These are phyloP conservation scores for Paedocypris micromegethes DNA, from an alignment of 2,797 vertebrate species.

Conservation along the genomic window DNA sequence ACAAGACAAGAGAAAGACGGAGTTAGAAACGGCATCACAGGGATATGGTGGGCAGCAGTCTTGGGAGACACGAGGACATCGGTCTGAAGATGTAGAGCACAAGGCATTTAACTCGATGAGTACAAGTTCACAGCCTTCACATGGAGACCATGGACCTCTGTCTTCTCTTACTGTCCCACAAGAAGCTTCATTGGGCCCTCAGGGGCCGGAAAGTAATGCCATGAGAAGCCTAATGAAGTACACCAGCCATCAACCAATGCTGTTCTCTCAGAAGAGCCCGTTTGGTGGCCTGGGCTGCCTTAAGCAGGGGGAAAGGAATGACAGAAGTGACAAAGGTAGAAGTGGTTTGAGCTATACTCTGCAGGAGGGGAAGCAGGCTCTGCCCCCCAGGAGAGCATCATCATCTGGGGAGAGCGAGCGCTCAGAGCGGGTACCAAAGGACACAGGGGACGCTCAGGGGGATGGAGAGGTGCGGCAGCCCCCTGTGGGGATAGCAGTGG, in stretches of 20 bases:
- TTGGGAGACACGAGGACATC: slow-evolving; percentile 67
- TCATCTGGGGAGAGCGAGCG: slow-evolving; percentile 76
- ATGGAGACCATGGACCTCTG: slow-evolving; percentile 53
- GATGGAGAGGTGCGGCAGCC: slow-evolving; percentile 91
- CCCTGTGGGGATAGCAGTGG: slow-evolving; percentile 89
- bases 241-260: slow-evolving; percentile 83
- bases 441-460: slow-evolving; percentile 61
- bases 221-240: slow-evolving; percentile 95
- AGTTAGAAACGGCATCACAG: slow-evolving; percentile 61
- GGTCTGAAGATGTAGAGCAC: slow-evolving; percentile 69
- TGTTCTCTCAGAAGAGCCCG: slow-evolving; percentile 82
- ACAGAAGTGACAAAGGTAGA: slow-evolving; percentile 57
- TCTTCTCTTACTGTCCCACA: slow-evolving; percentile 46
- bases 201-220: slow-evolving; percentile 78
- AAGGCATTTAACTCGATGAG: slow-evolving; percentile 72
- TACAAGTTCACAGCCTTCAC: slow-evolving; percentile 59
- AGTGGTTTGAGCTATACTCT: slow-evolving; percentile 65
- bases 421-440: slow-evolving; percentile 60
- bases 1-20: slow-evolving; percentile 70
- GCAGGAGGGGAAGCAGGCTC: slow-evolving; percentile 72
- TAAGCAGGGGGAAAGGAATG: slow-evolving; percentile 74
- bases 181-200: slow-evolving; percentile 32
- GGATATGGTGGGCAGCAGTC: slow-evolving; percentile 63
- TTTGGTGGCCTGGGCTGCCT: slow-evolving; percentile 82
- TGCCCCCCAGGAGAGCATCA: slow-evolving; percentile 70